phyloP scores from a whole-genome alignment of 2,797 vertebrate genomes.

The Mormyrops attenuatus region DNA sequence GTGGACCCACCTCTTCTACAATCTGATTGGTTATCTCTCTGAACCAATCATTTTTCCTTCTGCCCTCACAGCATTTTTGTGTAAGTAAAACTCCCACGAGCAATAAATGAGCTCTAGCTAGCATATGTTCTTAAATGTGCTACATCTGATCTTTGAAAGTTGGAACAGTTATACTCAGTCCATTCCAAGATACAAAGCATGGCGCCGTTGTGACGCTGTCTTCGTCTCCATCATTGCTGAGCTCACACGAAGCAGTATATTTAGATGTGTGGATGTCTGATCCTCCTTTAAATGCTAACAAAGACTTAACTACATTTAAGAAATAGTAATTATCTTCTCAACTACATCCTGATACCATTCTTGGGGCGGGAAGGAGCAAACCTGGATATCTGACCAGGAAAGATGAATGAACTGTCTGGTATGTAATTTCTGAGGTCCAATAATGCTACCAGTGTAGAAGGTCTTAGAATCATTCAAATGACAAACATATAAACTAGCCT shows the following conservation, averaged over 20 bases:
- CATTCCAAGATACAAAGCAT: not conserved
- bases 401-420: not conserved
- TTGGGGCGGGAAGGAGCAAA: not conserved
- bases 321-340: not conserved
- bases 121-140: not conserved
- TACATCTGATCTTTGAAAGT: not conserved
- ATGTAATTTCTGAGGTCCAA: not conserved
- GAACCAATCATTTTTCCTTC: no score
- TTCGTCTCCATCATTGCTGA: not conserved
- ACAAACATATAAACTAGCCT: not conserved
- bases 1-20: no score
- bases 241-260: not conserved
- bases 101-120: not conserved
- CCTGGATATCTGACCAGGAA: not conserved
- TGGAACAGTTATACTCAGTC: not conserved
- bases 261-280: not conserved
- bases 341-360: not conserved
- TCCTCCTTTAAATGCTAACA: not conserved
- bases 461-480: not conserved
- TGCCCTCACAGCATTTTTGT: no score
- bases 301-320: not conserved
- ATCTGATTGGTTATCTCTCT: no score
- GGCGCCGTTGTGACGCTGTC: not conserved
- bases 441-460: not conserved
- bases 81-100: no score